Conservation (phyloP, 2,113 vertebrate genomes). For the Globicephala melas region DNA sequence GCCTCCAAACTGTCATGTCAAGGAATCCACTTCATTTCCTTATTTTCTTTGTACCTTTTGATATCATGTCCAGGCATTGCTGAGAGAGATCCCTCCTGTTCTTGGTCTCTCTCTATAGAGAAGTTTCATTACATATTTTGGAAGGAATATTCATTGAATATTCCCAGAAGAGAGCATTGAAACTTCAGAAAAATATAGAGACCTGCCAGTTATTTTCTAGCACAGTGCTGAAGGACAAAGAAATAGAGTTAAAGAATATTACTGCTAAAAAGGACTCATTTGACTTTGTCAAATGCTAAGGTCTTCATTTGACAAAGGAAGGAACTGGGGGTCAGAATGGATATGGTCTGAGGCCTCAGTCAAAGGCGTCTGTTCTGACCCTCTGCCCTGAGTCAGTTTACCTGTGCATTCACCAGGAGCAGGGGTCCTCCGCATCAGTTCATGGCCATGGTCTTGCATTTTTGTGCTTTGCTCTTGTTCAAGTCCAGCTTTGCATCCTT, state of each 20-base stretch:
- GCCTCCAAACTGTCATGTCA: neutral
- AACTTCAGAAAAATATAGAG: neutral
- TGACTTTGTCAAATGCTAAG: neutral
- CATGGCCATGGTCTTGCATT: fast-evolving
- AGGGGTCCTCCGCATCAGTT: fast-evolving
- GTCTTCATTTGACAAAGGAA: neutral
- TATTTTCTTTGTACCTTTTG: neutral
- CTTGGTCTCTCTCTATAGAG: neutral
- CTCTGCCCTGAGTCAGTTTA: neutral
- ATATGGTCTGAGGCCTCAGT: neutral
- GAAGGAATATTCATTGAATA: neutral
- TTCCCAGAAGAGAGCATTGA: neutral
- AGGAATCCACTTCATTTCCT: neutral
- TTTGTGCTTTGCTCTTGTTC: neutral
- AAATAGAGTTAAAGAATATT: neutral
- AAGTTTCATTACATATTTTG: slow-evolving; percentile 1
- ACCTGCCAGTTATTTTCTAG: neutral
- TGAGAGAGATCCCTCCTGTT: neutral
- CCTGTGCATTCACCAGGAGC: neutral
- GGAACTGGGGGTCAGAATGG: neutral
- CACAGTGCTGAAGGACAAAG: neutral
- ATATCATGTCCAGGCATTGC: neutral
- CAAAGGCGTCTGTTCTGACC: neutral
- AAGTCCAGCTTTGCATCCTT: neutral
- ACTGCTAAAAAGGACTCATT: neutral